phyloP scores from a whole-genome alignment of 2,888 invertebrate species.

The Cryptus armator region DNA sequence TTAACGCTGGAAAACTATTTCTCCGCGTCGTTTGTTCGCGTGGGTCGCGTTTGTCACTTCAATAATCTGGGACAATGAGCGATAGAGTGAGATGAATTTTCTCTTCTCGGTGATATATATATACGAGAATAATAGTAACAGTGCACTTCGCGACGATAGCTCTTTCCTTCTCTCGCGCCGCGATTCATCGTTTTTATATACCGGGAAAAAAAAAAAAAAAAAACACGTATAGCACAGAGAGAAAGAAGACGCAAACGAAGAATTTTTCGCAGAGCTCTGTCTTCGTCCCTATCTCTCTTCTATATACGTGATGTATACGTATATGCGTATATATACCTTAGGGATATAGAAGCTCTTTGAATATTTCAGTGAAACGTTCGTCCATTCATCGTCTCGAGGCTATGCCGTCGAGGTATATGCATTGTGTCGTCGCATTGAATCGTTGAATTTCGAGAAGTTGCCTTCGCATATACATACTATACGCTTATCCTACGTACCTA shows the following conservation, averaged over 20 bases:
- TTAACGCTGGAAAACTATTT: conserved; percentile 44
- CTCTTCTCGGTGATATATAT: background rate
- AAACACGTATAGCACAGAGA: background rate
- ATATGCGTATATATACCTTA: conserved; percentile 19
- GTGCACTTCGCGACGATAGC: conserved; percentile 56
- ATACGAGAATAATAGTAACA: conserved; percentile 7
- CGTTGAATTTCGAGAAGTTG: conserved; percentile 69
- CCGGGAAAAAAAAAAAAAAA: background rate
- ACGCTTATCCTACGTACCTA: conserved; percentile 13
- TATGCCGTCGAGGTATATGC: conserved; percentile 49
- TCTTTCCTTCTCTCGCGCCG: conserved; percentile 34
- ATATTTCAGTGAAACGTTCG: conserved; percentile 68
- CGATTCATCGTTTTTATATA: conserved; percentile 53
- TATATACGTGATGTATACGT: conserved; percentile 8
- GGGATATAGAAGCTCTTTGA: conserved; percentile 61
- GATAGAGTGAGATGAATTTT: conserved; percentile 11
- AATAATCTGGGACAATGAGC: conserved; percentile 57
- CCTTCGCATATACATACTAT: conserved; percentile 3
- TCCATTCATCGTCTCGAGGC: conserved; percentile 56
- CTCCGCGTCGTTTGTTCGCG: conserved; percentile 39
- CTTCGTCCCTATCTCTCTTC: background rate
- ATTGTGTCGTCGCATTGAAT: conserved; percentile 67
- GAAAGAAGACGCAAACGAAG: conserved; percentile 34
- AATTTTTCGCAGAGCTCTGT: conserved; percentile 27
- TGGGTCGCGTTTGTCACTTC: conserved; percentile 50